phyloP scores from a whole-genome alignment of 2,113 vertebrate species.

The Bettongia penicillata region DNA sequence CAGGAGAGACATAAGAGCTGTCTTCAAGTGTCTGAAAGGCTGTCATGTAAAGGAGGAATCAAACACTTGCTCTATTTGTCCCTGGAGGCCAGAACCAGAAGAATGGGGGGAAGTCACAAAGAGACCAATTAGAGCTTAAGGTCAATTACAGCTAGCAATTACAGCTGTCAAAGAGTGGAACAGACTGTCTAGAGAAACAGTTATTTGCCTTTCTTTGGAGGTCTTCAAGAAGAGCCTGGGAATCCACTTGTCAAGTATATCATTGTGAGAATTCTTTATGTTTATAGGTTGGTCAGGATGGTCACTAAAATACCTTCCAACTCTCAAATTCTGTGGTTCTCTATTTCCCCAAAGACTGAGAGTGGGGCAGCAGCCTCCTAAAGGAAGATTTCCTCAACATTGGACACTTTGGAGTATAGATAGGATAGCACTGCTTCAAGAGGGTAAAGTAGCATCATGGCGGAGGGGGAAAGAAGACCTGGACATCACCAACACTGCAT shows the following conservation, averaged over 20 bases:
- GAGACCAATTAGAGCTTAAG: neutral
- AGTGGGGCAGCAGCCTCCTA: neutral
- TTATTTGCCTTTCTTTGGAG: neutral
- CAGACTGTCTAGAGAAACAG: neutral
- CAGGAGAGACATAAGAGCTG: neutral
- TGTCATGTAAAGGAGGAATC: neutral
- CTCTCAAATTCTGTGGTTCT: neutral
- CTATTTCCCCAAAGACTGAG: neutral
- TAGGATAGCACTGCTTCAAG: neutral
- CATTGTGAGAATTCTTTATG: neutral
- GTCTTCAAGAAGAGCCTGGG: neutral
- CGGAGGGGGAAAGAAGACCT: neutral
- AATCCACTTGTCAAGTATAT: neutral
- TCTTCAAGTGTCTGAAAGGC: neutral
- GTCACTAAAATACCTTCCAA: neutral
- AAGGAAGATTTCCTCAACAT: neutral
- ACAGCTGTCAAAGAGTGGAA: neutral
- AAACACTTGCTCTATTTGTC: neutral
- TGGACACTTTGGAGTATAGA: neutral
- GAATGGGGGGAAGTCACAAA: neutral
- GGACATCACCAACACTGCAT: neutral
- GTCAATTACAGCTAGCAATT: no score
- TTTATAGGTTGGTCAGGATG: neutral
- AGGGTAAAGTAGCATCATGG: neutral
- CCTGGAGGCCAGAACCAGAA: neutral